Evolutionary conservation across 2,113 vertebrate genomes (phyloP).

Genomic region (Talpa occidentalis): DNA sequence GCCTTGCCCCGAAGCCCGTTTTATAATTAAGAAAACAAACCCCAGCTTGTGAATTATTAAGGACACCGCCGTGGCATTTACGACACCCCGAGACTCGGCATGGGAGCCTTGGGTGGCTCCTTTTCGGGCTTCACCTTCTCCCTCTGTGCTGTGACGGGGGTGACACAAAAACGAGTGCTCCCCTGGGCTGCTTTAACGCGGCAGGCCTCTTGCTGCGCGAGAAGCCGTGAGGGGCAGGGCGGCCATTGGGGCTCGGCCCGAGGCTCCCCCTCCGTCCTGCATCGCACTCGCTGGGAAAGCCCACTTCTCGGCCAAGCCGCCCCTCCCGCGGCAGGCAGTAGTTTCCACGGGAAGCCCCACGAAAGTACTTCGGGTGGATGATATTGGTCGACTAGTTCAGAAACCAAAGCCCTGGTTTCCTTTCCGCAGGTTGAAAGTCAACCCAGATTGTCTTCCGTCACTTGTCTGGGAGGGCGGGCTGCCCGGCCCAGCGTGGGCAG

Average conservation of each 20-base stretch:
- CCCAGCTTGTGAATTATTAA: neutral
- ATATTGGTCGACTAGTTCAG: neutral
- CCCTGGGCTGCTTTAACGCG: neutral
- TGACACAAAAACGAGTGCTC: neutral
- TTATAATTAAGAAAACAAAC: neutral
- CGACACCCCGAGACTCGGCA: neutral
- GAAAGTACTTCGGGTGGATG: neutral
- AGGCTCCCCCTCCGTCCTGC: neutral
- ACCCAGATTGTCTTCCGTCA: neutral
- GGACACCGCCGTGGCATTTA: neutral
- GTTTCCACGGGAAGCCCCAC: neutral
- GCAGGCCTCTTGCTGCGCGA: neutral
- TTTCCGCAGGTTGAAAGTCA: conserved; percentile 35
- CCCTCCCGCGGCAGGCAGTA: neutral
- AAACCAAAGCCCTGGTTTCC: conserved; percentile 11
- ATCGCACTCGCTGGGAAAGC: neutral
- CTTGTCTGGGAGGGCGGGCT: too few species aligned
- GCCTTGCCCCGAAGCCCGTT: neutral
- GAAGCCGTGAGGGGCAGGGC: too few species aligned
- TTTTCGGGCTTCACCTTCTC: neutral
- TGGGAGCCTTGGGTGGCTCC: neutral
- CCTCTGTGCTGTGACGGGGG: neutral
- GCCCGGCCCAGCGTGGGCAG: too few species aligned
- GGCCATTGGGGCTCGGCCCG: neutral
- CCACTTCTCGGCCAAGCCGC: neutral